A percentile compares a stretch with the other conserved stretches of the same genome.
These are phyloP conservation scores for Cyanistes caeruleus DNA, from an alignment of 2,113 vertebrate genomes.

Conservation along the genomic window DNA sequence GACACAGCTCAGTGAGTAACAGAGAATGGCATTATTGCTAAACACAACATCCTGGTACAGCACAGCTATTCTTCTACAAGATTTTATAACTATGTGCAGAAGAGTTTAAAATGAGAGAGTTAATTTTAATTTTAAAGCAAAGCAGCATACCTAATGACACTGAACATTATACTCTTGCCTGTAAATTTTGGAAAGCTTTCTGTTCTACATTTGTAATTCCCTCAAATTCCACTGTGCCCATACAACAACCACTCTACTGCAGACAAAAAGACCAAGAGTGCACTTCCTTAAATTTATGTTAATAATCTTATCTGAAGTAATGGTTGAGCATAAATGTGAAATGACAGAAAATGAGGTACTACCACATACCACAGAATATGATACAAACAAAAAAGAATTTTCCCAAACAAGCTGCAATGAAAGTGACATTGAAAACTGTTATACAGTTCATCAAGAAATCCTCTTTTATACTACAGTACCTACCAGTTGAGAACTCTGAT, in stretches of 20 bases:
- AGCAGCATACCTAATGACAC: neutral
- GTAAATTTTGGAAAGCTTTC: neutral
- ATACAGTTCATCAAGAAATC: neutral
- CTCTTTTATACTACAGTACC: slow-evolving; percentile 45
- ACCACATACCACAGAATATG: neutral
- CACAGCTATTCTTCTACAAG: neutral
- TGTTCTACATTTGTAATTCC: neutral
- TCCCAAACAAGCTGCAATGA: neutral
- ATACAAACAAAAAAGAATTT: neutral
- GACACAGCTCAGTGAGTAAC: neutral
- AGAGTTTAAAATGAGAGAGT: neutral
- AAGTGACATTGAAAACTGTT: neutral
- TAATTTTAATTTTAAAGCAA: neutral
- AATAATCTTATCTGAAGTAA: neutral
- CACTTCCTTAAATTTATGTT: neutral
- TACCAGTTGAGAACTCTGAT: slow-evolving; percentile 82
- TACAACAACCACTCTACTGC: neutral
- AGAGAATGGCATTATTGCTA: neutral
- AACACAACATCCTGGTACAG: neutral
- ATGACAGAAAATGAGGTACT: neutral
- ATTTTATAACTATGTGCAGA: neutral
- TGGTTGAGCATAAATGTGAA: neutral
- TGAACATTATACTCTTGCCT: neutral
- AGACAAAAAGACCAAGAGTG: neutral
- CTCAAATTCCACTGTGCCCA: neutral